Conservation (phyloP, 1,140 invertebrate species). For the Drosophila equinoxialis region DNA sequence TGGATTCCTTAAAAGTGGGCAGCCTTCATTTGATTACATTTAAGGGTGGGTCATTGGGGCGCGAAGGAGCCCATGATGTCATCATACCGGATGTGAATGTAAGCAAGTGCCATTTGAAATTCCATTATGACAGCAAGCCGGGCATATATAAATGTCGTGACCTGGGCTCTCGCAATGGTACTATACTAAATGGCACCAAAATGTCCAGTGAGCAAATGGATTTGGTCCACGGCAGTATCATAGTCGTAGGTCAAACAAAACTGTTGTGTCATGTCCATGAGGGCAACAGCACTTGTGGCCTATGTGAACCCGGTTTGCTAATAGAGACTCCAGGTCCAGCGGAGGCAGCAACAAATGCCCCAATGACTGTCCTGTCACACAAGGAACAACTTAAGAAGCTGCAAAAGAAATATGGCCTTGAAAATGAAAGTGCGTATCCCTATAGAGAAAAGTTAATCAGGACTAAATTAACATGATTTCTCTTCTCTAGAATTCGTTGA, state of each 20-base stretch:
- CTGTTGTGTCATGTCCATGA: conserved; percentile 94
- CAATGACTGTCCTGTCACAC: conserved; percentile 78
- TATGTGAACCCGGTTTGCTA: conserved; percentile 94
- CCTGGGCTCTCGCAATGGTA: conserved; percentile 94
- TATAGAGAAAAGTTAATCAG: neutral
- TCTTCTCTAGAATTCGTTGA: conserved; percentile 68
- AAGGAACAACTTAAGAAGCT: conserved; percentile 90
- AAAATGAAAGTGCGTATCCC: conserved; percentile 84
- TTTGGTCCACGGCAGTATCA: conserved; percentile 89
- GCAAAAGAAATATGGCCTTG: conserved; percentile 92
- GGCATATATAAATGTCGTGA: conserved; percentile 89
- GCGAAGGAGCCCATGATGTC: conserved; percentile 90
- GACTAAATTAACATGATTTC: neutral
- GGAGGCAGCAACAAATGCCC: conserved; percentile 16
- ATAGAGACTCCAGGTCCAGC: conserved; percentile 68
- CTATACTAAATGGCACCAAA: conserved; percentile 90
- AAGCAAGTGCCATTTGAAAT: conserved; percentile 92
- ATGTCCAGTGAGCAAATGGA: conserved; percentile 87
- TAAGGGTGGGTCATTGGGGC: conserved; percentile 92
- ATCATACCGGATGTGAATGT: conserved; percentile 91
- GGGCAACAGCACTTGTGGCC: conserved; percentile 92
- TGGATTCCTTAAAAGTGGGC: conserved; percentile 88
- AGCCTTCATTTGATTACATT: conserved; percentile 93
- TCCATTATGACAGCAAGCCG: conserved; percentile 86
- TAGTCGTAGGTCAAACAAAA: conserved; percentile 88